phyloP scores from a whole-genome alignment of 2,113 vertebrate species.

The Tachuris rubrigastra region DNA sequence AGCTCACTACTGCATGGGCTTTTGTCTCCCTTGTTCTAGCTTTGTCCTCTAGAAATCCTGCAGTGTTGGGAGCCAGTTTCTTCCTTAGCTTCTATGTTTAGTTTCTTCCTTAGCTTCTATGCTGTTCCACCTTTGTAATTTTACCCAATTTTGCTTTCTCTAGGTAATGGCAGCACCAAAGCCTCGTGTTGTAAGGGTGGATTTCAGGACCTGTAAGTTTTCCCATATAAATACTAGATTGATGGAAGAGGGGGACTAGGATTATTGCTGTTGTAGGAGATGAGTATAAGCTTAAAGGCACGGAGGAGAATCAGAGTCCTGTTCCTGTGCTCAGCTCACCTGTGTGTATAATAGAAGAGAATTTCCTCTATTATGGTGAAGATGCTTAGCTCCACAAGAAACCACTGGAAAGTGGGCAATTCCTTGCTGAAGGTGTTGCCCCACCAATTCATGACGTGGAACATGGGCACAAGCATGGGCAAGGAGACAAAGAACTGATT shows the following conservation, averaged over 20 bases:
- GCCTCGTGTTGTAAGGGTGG: background rate
- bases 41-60: background rate
- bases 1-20: background rate
- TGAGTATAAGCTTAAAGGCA: background rate
- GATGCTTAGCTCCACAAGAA: constrained; percentile 81
- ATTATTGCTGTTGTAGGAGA: background rate
- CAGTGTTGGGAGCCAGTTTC: background rate
- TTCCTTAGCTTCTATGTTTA: too few relatives aligned
- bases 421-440: constrained; percentile 81
- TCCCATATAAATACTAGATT: background rate
- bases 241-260: background rate
- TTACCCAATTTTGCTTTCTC: background rate
- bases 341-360: constrained; percentile 93
- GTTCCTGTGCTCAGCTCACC: constrained; percentile 68
- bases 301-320: background rate
- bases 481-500: constrained; percentile 83
- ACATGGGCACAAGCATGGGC: constrained; percentile 77
- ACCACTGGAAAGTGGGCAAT: constrained; percentile 89
- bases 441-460: constrained; percentile 72
- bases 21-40: background rate
- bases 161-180: background rate
- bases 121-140: background rate
- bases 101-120: background rate
- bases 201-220: background rate
- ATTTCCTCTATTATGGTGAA: constrained; percentile 84